phyloP scores from a whole-genome alignment of 2,888 invertebrate species.

The Caenorhabditis wallacei region DNA sequence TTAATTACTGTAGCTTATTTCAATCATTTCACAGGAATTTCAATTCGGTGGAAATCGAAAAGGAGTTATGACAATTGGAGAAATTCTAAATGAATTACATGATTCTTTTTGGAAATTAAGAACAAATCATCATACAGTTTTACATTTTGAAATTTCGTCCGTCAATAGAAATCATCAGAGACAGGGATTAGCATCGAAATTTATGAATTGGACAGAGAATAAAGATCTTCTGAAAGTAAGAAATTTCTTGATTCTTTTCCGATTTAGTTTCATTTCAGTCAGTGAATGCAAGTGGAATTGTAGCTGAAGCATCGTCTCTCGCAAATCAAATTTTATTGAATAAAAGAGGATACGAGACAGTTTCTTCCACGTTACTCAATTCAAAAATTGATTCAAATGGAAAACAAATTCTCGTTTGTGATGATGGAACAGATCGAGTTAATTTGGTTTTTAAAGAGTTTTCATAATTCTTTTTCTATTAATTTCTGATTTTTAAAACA shows the following conservation, averaged over 20 bases:
- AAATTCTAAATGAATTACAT: constrained; percentile 49
- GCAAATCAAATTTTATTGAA: constrained; percentile 44
- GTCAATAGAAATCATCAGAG: constrained; percentile 46
- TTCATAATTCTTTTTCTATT: not conserved
- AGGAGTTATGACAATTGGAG: constrained; percentile 40
- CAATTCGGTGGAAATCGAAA: constrained; percentile 40
- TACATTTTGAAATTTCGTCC: constrained; percentile 43
- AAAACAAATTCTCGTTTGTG: constrained; percentile 37
- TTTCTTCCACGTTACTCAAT: constrained; percentile 22
- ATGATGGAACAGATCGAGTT: constrained; percentile 55
- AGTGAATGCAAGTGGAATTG: constrained; percentile 51
- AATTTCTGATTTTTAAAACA: not conserved
- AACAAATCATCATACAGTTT: constrained; percentile 23
- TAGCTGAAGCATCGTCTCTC: constrained; percentile 49
- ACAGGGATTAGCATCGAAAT: constrained; percentile 41
- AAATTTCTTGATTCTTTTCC: not conserved
- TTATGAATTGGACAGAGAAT: constrained; percentile 48
- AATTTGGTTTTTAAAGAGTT: constrained; percentile 47
- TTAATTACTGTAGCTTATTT: not conserved
- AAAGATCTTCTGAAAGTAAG: constrained; percentile 13
- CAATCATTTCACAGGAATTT: constrained; percentile 9
- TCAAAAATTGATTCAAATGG: constrained; percentile 27
- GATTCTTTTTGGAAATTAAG: constrained; percentile 40
- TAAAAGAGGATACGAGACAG: constrained; percentile 53
- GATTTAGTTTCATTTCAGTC: constrained; percentile 20